Base-by-base conservation (phyloP, 2,113 vertebrate genomes). In the Ia io region DNA sequence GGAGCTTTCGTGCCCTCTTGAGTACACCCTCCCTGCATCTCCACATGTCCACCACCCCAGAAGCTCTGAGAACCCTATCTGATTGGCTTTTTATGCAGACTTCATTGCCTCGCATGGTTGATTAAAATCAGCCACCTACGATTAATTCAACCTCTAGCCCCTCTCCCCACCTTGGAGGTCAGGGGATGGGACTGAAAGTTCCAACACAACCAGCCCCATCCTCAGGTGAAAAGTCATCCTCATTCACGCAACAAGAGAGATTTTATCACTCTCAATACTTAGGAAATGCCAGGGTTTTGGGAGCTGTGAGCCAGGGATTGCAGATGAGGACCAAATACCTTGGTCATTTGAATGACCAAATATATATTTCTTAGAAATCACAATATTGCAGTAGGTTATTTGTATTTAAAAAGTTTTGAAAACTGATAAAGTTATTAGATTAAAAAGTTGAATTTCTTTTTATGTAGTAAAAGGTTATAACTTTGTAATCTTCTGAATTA, bases 371-470 rank as follows among this genome's bases (percentile, higher is more conserved):
- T 61, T 32, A 63, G 40, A 63, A 63, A 8, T 44, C 56, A 82
- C 79, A 82, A 30, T 61, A 30, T 42, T 18, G 14, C 25, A 20
- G 10, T 59, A 53, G 37, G n/a, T 59, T 69, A 87, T 88, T 49
- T 77, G 35, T n/a, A 30, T 76, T 80, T 56, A 22, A 35, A 84
- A 49, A 3, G 70, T 93, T 76, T 88, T 84, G 49, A 90, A 91
- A 93, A 88, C 69, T 18, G 25, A 23, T 74, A 35, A 35, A 47
- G 28, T 73, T 71, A 44, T 69, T 59, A 74, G 37, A 63, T 82
- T 96, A 42, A 70, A 69, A 42, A n/a, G 18, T 47, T 59, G 37
- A 88, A 63, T 89, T 84, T n/a, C 17, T 80, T 90, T 90, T 84
- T 87, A 32, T 94, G 37, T 86, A 35, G 6, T 90, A 56, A 84